Evolutionary conservation across 30 jellyfish, hydroid and myxozoan genomes (phyloP).

Genomic region (Mastigias papua): DNA sequence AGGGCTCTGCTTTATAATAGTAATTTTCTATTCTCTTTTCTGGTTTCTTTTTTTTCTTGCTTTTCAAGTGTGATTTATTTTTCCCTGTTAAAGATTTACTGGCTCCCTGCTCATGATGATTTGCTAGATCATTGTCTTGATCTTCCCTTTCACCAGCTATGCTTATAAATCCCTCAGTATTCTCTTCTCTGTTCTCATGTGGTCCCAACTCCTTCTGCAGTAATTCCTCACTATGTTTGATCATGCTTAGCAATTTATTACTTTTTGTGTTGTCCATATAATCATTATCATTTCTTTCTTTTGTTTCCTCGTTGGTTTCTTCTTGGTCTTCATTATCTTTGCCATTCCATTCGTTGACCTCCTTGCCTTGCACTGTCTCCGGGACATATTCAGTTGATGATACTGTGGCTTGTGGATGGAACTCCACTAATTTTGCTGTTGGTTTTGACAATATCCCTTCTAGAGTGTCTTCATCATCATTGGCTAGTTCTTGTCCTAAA

Average conservation of each 20-base stretch:
- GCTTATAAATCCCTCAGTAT: conserved; percentile 25
- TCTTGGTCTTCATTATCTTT: conserved; percentile 15
- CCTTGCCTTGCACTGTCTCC: conserved; percentile 48
- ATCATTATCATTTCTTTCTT: conserved; percentile 32
- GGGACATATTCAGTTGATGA: conserved; percentile 56
- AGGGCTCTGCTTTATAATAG: not conserved
- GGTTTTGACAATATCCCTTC: conserved; percentile 66
- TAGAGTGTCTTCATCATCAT: conserved; percentile 71
- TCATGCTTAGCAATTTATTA: conserved; percentile 44
- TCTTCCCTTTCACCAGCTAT: not conserved
- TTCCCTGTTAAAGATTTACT: conserved; percentile 14
- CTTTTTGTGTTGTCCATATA: conserved; percentile 30
- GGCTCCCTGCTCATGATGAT: not conserved
- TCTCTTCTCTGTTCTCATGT: conserved; percentile 25
- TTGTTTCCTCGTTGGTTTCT: not conserved
- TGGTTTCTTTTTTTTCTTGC: conserved; percentile 1
- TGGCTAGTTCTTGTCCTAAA: conserved; percentile 53
- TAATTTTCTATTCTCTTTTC: not conserved
- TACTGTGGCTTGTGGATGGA: conserved; percentile 44
- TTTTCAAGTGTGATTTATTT: not conserved
- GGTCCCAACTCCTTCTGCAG: conserved; percentile 28
- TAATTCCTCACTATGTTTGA: conserved; percentile 37
- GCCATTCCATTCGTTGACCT: conserved; percentile 62
- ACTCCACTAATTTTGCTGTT: conserved; percentile 56
- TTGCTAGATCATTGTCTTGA: not conserved